Percentiles rank a stretch among this genome's conserved stretches.
phyloP scores from a whole-genome alignment of 2,888 invertebrate genomes.

The Leucophora obtusa region DNA sequence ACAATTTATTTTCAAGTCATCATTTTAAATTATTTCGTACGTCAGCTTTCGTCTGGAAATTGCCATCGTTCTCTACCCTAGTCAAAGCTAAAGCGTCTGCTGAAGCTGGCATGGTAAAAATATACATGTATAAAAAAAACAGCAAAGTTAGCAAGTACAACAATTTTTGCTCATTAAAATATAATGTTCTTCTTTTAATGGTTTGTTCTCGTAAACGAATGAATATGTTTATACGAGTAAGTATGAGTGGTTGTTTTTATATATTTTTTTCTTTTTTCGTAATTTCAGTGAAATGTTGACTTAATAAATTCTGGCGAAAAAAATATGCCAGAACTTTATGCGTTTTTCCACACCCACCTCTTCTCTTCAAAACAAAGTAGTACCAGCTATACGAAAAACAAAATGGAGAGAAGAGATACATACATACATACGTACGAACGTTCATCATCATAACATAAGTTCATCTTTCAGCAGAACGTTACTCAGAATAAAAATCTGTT shows the following conservation, averaged over 20 bases:
- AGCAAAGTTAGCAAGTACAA: conserved; percentile 60
- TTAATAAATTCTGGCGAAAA: conserved; percentile 72
- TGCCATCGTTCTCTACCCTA: conserved; percentile 25
- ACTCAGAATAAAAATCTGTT: conserved; percentile 10
- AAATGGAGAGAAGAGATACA: conserved; percentile 52
- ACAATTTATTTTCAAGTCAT: conserved; percentile 77
- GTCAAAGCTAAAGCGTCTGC: conserved; percentile 50
- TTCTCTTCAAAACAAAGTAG: conserved; percentile 2
- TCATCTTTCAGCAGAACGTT: conserved; percentile 43
- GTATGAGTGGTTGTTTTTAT: conserved; percentile 4
- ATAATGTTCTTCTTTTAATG: conserved; percentile 70
- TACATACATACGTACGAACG: too few species aligned
- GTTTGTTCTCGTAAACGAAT: conserved; percentile 30
- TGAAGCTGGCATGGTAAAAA: conserved; percentile 9
- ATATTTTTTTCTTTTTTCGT: conserved; percentile 68
- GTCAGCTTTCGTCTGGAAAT: conserved; percentile 61
- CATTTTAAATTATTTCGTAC: conserved; percentile 76
- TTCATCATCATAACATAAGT: not conserved
- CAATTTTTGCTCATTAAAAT: conserved; percentile 78
- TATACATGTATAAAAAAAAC: not conserved
- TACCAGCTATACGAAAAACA: conserved; percentile 38
- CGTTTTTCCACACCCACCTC: conserved; percentile 24
- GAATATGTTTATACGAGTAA: not conserved
- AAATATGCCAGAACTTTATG: conserved; percentile 65
- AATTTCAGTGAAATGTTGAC: conserved; percentile 77